A percentile compares a stretch with the other conserved stretches of the same genome.
phyloP scores from a whole-genome alignment of 2,888 invertebrate genomes.

The Lumbricus terrestris region DNA sequence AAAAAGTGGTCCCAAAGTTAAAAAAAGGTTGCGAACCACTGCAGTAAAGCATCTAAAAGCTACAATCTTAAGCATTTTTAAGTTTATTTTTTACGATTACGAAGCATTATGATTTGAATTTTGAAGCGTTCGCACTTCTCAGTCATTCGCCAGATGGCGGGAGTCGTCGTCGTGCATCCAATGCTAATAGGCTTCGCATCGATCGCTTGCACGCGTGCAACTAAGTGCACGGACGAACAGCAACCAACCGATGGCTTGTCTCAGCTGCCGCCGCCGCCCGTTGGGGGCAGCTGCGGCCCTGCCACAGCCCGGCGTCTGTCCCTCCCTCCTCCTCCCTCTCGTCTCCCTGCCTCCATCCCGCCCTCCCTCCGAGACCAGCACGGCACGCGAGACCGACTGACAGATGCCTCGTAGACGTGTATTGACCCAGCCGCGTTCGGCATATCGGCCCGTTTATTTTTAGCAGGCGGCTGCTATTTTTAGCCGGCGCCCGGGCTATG shows the following conservation, averaged over 20 bases:
- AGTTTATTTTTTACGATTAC: too few relatives aligned
- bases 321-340: background rate
- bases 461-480: background rate
- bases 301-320: background rate
- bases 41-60: too few relatives aligned
- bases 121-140: background rate
- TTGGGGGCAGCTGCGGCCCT: background rate
- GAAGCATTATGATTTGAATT: too few relatives aligned
- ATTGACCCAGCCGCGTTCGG: slow-evolving; percentile 3
- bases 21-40: too few relatives aligned
- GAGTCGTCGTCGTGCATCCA: background rate
- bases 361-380: background rate
- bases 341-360: background rate
- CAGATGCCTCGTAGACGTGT: background rate
- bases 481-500: slow-evolving; percentile 8
- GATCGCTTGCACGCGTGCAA: background rate
- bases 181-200: background rate
- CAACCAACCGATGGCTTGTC: background rate
- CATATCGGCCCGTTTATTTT: slow-evolving; percentile 8
- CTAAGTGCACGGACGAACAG: background rate
- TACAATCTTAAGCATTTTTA: too few relatives aligned
- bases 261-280: background rate
- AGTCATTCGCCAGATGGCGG: background rate
- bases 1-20: too few relatives aligned
- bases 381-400: background rate